Evolutionary conservation across 2,113 vertebrate species (phyloP), one percentile per base, ranked within the genome.

Genomic region (Ailurus styani): DNA sequence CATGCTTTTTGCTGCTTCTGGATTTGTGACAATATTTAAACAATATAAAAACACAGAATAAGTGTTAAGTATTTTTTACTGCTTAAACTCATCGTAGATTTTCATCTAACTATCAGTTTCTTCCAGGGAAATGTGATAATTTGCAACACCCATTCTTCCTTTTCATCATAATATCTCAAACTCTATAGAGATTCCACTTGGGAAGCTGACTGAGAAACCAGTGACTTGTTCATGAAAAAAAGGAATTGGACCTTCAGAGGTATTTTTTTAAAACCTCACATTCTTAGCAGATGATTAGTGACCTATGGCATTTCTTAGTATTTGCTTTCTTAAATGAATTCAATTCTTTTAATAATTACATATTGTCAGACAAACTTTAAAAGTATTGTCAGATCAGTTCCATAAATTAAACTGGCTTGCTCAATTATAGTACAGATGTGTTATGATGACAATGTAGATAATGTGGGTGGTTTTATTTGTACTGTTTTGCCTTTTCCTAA

Each of bases 241-340:
- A 52, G 17, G 14, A 78, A 25, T 0, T 75, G 23, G 31, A 92
- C 23, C 3, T 90, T 93, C 45, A 93, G 72, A 77, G n/a, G 13
- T 52, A 10, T 15, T 37, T 95, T 96, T 90, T 81, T 10, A 87
- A 85, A 88, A 93, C 21, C 9, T 82, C 45, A 90, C 79, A 93
- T 96, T 92, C 57, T 96, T 89, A 5, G 11, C 77, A 62, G 52
- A 90, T 1, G 17, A 82, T 62, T n/a, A 77, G 29, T 64, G 54
- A 40, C 29, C 73, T 83, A 82, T 29, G 64, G 5, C 5, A 88
- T 88, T 96, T 72, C 18, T 90, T 90, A 90, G 77, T 62, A 89
- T 97, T 95, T 96, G 13, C 47, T 91, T 95, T 95, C 47, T 94
- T 47, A 93, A 97, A 83, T 90, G 34, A 97, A 64, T 93, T 96